Evolutionary conservation across 1,140 invertebrate genomes (phyloP), one percentile per base, ranked within the genome.

Genomic region (Ditylenchus dipsaci): DNA sequence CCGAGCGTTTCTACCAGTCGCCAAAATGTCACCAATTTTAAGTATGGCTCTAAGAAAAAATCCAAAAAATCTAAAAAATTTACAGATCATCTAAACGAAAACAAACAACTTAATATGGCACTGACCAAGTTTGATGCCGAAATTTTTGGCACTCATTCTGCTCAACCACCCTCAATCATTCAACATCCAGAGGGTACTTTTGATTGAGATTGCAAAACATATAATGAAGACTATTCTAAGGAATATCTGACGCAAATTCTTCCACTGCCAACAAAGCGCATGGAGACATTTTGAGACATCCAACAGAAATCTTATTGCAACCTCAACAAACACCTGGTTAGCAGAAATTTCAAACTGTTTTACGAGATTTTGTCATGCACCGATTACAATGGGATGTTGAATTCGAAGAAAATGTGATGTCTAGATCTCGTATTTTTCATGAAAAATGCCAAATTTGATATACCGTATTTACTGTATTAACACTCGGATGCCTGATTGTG

Each of bases 1-100:
- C 68, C 42, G 68, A 69, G 15, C 38, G 68, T 21, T 69, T 69
- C n/a, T 69, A 21, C 68, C 68, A 17, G 69, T 69, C 0, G 68
- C 68, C 21, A 58, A 72, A 45, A 72, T 72, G 67, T 69, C 68
- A 8, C 68, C 68, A 21, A 17, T 69, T 45, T 45, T 61, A 26
- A 53, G 49, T 53, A 38, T 38, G 3, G 33, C 33, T 5, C 3
- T 38, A 38, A 38, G 33, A 38, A 3, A 38, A 38, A 5, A 11
- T 5, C 3, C 3, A 38, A 38, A 11, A 5, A 38, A 3, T 38
- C 3, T 5, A 38, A 38, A 11, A 38, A 38, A 38, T 38, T 38
- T 38, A 38, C 33, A 38, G 33, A 11, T 38, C 49, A 26, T 19
- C 15, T 53, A 7, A 17, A 53, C 15, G 49, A 53, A 19, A 53